These are phyloP conservation scores for Sericinus montela DNA, from an alignment of 2,888 invertebrate genomes.

Conservation along the genomic window DNA sequence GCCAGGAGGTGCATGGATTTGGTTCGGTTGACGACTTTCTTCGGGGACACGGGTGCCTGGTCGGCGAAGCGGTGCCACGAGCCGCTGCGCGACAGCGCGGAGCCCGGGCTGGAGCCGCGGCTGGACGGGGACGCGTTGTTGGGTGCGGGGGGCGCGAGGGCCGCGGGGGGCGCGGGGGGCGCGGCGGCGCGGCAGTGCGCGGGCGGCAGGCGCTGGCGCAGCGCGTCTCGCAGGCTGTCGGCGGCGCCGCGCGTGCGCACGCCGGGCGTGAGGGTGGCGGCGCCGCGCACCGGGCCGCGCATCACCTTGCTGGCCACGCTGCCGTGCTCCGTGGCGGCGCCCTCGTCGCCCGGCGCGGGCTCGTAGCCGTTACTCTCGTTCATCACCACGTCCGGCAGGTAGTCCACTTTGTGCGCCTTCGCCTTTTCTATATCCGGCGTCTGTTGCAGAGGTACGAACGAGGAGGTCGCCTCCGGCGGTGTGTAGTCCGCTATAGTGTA, in stretches of 20 bases:
- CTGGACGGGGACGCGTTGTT: not conserved
- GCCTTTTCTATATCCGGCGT: constrained; percentile 74
- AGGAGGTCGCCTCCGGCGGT: constrained; percentile 55
- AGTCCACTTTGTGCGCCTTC: constrained; percentile 66
- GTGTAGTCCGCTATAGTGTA: constrained; percentile 75
- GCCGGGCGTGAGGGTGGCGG: constrained; percentile 82
- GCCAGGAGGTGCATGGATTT: constrained; percentile 87
- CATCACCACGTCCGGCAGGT: constrained; percentile 69
- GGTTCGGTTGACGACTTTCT: constrained; percentile 68
- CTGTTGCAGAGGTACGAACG: constrained; percentile 70
- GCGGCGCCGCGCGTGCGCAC: constrained; percentile 72
- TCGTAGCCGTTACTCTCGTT: constrained; percentile 44
- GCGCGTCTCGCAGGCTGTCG: constrained; percentile 70
- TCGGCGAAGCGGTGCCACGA: constrained; percentile 86
- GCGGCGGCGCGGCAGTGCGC: constrained; percentile 80
- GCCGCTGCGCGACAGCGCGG: constrained; percentile 82
- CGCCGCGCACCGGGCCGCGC: constrained; percentile 85
- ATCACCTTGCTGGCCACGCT: constrained; percentile 86
- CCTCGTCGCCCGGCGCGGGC: constrained; percentile 37
- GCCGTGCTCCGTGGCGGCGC: constrained; percentile 78
- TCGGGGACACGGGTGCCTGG: constrained; percentile 54
- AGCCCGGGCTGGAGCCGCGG: not conserved
- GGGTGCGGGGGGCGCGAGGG: constrained; percentile 85
- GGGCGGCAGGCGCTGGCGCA: constrained; percentile 72
- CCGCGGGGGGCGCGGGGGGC: constrained; percentile 77